Conservation (phyloP, 2,113 vertebrate species). For the Ascaphus truei region DNA sequence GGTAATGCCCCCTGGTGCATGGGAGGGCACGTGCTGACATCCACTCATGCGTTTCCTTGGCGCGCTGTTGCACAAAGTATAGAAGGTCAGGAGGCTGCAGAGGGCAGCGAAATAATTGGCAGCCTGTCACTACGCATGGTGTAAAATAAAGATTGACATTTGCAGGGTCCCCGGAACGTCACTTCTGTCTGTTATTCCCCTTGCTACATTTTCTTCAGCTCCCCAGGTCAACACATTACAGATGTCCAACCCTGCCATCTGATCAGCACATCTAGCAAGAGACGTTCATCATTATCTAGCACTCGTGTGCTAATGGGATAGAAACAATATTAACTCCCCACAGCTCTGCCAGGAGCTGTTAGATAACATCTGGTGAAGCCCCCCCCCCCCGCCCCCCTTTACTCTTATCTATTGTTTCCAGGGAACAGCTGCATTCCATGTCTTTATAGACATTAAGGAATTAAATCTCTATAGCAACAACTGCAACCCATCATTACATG, state of each 20-base stretch:
- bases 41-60: too few relatives aligned
- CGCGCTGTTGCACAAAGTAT: background rate
- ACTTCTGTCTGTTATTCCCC: background rate
- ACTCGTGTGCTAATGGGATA: background rate
- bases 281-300: background rate
- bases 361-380: slow-evolving; percentile 49
- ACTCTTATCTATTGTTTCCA: slow-evolving; percentile 42
- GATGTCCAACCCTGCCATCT: background rate
- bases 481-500: slow-evolving; percentile 58
- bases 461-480: slow-evolving; percentile 42
- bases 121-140: background rate
- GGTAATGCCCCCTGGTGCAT: too few relatives aligned
- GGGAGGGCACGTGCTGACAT: too few relatives aligned
- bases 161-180: background rate
- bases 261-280: background rate
- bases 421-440: slow-evolving; percentile 55
- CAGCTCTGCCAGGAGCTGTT: slow-evolving; percentile 27
- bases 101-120: background rate
- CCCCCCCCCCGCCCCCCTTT: background rate
- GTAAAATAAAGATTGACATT: background rate
- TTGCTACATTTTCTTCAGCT: background rate
- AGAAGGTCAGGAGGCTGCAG: background rate
- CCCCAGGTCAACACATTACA: background rate
- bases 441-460: slow-evolving; percentile 47
- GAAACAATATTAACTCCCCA: background rate